Evolutionary conservation across 2,113 vertebrate species (phyloP).

Genomic region (Cryptomyrus ogoouensis): DNA sequence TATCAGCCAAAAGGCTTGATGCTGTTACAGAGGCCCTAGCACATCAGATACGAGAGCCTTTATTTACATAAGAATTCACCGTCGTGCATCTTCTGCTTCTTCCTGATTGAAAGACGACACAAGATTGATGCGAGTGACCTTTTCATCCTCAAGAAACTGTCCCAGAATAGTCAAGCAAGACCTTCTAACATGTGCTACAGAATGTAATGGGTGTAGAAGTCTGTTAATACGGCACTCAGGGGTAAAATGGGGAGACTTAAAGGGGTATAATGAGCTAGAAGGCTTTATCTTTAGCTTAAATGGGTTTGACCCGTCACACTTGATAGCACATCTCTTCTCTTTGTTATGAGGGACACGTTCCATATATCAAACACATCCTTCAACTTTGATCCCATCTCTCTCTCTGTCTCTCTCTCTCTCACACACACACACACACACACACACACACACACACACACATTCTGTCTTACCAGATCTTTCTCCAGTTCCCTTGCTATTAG

Average conservation of each 20-base stretch:
- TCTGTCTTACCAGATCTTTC: background rate
- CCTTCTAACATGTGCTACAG: background rate
- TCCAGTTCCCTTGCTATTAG: background rate
- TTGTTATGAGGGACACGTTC: conserved; percentile 21
- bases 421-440: no score
- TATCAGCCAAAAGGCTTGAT: background rate
- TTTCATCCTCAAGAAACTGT: conserved; percentile 7
- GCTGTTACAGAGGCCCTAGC: background rate
- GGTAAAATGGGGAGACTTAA: conserved; percentile 7
- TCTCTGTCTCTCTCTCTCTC: background rate
- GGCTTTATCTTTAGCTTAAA: conserved; percentile 20
- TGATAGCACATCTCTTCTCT: conserved; percentile 25
- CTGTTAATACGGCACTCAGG: conserved; percentile 26
- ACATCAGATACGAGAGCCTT: background rate
- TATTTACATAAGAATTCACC: background rate
- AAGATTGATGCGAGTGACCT: conserved; percentile 33
- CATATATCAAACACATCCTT: conserved; percentile 37
- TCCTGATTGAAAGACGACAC: conserved; percentile 74
- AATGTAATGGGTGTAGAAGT: background rate
- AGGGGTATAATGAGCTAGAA: background rate
- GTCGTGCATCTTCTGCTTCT: conserved; percentile 66
- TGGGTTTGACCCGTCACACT: conserved; percentile 33
- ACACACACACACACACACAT: background rate
- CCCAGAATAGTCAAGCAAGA: background rate
- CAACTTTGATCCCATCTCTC: conserved; percentile 27